Conservation (phyloP, 2,113 vertebrate genomes). For the Numida meleagris region DNA sequence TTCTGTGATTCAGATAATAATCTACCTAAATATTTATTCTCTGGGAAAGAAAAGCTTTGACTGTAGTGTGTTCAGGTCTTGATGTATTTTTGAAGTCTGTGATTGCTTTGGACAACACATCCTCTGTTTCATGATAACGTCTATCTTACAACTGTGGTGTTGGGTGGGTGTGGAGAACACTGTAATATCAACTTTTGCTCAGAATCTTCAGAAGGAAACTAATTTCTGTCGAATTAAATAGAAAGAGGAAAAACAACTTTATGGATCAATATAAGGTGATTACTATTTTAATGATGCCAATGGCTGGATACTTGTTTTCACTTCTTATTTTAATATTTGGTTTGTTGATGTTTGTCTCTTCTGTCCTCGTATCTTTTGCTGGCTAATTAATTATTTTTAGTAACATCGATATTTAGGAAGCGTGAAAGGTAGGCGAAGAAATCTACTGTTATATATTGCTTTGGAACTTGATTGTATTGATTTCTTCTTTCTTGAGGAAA, state of each 20-base stretch:
- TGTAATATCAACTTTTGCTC: background rate
- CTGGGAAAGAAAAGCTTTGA: background rate
- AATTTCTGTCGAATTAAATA: background rate
- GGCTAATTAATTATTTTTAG: background rate
- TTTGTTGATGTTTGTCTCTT: background rate
- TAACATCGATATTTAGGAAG: background rate
- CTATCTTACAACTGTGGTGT: background rate
- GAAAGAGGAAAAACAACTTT: background rate
- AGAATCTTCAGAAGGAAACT: background rate
- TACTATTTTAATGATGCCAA: background rate
- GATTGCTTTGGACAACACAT: background rate
- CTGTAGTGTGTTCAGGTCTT: background rate
- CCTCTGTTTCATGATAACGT: background rate
- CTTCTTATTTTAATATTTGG: background rate
- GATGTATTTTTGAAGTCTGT: background rate
- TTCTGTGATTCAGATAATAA: background rate
- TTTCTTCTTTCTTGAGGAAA: background rate
- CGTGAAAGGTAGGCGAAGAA: background rate
- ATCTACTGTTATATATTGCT: background rate
- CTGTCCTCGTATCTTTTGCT: background rate
- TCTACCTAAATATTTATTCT: background rate
- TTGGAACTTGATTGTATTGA: background rate
- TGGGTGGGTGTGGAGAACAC: too few relatives aligned
- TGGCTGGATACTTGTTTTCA: background rate
- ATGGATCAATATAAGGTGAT: background rate